phyloP scores from a whole-genome alignment of 2,797 vertebrate species.

The Acropternis orthonyx region DNA sequence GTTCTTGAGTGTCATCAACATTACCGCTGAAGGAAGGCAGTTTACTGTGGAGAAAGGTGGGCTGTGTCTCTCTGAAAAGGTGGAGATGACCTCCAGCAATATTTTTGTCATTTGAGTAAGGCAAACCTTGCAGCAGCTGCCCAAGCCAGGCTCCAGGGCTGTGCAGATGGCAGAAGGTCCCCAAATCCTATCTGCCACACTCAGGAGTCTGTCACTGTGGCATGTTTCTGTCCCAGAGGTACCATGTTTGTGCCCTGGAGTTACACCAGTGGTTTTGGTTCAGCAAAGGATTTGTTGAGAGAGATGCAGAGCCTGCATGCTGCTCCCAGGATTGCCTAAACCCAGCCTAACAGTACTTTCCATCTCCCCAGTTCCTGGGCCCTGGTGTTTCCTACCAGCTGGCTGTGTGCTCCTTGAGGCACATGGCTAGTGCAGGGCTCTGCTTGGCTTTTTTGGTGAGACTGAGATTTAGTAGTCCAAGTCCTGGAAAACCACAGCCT shows the following conservation, averaged over 20 bases:
- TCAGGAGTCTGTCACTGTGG: rapidly evolving
- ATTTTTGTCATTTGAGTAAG: neutral
- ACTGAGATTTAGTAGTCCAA: neutral
- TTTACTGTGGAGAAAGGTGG: neutral
- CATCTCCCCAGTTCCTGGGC: neutral
- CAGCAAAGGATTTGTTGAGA: neutral
- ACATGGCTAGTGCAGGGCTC: rapidly evolving
- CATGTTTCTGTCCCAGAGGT: neutral
- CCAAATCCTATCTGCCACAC: neutral
- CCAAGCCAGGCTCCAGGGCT: neutral
- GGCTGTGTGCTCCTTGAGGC: neutral
- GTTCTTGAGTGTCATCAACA: neutral
- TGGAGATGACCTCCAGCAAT: neutral
- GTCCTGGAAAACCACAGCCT: neutral
- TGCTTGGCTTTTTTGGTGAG: neutral
- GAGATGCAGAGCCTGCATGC: neutral
- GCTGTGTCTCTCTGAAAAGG: neutral
- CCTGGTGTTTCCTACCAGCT: neutral
- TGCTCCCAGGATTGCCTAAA: neutral
- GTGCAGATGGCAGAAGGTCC: neutral
- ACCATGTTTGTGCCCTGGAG: rapidly evolving
- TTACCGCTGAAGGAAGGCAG: neutral
- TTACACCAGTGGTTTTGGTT: neutral
- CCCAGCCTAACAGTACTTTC: neutral
- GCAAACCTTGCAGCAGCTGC: neutral